Evolutionary conservation across 2,888 invertebrate genomes (phyloP).

Genomic region (Orthosia incerta): DNA sequence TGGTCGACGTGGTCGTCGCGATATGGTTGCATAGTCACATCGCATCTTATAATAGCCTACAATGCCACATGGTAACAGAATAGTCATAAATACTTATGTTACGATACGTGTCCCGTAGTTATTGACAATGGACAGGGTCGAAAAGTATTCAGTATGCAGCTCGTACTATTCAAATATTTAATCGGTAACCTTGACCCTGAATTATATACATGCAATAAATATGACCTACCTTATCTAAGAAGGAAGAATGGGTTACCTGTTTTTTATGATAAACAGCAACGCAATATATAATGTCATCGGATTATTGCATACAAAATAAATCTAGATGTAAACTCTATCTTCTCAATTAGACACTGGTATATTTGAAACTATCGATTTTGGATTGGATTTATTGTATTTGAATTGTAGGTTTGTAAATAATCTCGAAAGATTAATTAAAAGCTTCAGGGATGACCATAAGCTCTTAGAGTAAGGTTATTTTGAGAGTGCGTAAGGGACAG

Average conservation of each 20-base stretch:
- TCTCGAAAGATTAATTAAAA: too few relatives aligned
- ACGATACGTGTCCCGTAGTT: background rate
- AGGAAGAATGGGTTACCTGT: background rate
- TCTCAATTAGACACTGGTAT: too few relatives aligned
- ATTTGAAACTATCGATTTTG: too few relatives aligned
- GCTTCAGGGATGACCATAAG: too few relatives aligned
- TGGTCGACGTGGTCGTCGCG: too few relatives aligned
- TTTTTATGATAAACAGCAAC: background rate
- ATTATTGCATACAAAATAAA: too few relatives aligned
- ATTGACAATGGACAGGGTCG: background rate
- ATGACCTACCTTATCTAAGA: background rate
- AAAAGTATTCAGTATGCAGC: conserved; percentile 32
- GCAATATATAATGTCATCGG: background rate
- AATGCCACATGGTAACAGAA: background rate
- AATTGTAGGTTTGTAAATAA: too few relatives aligned
- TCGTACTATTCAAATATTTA: conserved; percentile 11
- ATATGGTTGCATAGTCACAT: too few relatives aligned
- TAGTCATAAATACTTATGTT: conserved; percentile 8
- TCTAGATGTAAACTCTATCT: too few relatives aligned
- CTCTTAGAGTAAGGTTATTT: too few relatives aligned
- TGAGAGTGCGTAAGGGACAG: too few relatives aligned
- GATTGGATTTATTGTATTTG: too few relatives aligned
- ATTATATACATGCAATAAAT: conserved; percentile 4
- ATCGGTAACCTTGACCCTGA: conserved; percentile 25
- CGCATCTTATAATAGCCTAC: background rate